Percentiles rank a stretch among this genome's conserved stretches.
Evolutionary conservation across 37 sponge, comb jelly and placozoan genomes (phyloP).

Genomic region (Eunapius fragilis): DNA sequence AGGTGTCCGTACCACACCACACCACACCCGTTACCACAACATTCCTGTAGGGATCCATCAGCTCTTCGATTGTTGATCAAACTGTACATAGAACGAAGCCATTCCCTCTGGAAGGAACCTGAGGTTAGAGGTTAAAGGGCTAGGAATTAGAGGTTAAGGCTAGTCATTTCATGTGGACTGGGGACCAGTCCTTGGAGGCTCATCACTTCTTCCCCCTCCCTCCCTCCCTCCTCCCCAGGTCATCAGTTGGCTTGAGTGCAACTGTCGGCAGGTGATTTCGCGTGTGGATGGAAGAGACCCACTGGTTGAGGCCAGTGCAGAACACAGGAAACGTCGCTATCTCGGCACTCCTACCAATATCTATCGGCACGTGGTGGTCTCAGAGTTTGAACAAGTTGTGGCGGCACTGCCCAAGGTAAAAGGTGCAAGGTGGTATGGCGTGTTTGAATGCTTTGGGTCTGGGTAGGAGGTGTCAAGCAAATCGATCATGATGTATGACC

Average conservation of each 20-base stretch:
- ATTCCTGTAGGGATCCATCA: constrained; percentile 40
- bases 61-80: constrained; percentile 55
- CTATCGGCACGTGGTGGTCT: constrained; percentile 81
- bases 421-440: background rate
- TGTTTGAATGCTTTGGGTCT: background rate
- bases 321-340: constrained; percentile 53
- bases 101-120: constrained; percentile 86
- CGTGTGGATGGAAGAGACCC: constrained; percentile 48
- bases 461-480: constrained; percentile 61
- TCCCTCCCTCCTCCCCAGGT: constrained; percentile 44
- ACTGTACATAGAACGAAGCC: constrained; percentile 76
- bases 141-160: too few species aligned
- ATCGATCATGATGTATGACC: constrained; percentile 78
- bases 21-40: too few species aligned
- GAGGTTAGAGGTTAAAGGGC: too few species aligned
- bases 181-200: background rate
- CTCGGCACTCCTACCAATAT: constrained; percentile 82
- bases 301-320: constrained; percentile 29
- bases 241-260: constrained; percentile 76
- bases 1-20: background rate
- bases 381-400: constrained; percentile 64
- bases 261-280: constrained; percentile 47
- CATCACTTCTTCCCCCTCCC: background rate
- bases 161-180: background rate
- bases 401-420: constrained; percentile 66